These are phyloP conservation scores for Leucopsar rothschildi DNA, from an alignment of 2,113 vertebrate genomes.

Conservation along the genomic window DNA sequence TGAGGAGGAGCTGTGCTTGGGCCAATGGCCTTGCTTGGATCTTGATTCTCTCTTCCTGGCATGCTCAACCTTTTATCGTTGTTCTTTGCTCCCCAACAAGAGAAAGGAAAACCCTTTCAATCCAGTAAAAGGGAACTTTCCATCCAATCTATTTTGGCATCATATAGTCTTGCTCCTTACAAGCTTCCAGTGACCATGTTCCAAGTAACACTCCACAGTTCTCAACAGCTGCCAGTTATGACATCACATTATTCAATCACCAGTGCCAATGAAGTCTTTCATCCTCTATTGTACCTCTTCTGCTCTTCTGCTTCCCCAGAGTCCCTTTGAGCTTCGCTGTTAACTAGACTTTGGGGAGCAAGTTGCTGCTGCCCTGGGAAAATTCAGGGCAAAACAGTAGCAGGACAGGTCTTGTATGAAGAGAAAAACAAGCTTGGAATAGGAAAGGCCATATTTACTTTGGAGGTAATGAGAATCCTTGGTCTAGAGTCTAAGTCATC, in stretches of 20 bases:
- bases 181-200: neutral
- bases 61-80: neutral
- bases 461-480: neutral
- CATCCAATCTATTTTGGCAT: neutral
- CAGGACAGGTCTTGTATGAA: neutral
- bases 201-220: neutral
- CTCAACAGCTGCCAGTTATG: neutral
- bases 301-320: neutral
- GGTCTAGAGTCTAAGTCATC: neutral
- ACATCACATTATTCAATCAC: neutral
- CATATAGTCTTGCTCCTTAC: neutral
- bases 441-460: neutral
- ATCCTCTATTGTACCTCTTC: neutral
- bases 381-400: neutral
- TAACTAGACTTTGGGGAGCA: neutral
- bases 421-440: neutral
- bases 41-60: neutral
- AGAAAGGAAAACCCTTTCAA: neutral
- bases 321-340: neutral
- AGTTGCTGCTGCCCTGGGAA: neutral
- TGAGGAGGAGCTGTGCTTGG: neutral
- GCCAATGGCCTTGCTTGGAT: neutral
- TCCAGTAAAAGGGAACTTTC: neutral
- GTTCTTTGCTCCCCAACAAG: neutral
- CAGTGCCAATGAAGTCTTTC: neutral